Percentiles rank a stretch among this genome's conserved stretches.
Evolutionary conservation across 1,140 invertebrate genomes (phyloP).

Genomic region (Lepidurus packardi): DNA sequence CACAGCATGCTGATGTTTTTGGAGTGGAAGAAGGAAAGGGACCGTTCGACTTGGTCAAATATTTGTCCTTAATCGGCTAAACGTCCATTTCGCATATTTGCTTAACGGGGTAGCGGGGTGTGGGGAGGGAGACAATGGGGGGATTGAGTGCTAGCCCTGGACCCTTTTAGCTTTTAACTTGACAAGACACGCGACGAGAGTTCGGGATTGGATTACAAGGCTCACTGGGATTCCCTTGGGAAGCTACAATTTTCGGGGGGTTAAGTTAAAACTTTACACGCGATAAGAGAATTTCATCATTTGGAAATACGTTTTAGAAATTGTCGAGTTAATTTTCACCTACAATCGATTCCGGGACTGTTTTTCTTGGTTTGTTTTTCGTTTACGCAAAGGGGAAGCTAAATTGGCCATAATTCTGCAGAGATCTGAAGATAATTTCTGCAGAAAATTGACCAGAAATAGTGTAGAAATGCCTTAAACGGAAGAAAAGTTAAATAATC

Average conservation of each 20-base stretch:
- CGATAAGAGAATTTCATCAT: neutral
- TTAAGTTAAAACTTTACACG: neutral
- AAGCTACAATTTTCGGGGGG: neutral
- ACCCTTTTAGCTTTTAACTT: constrained; percentile 10
- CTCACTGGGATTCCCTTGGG: neutral
- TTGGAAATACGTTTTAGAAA: neutral
- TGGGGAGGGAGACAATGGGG: neutral
- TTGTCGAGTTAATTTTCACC: no score
- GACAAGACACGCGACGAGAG: constrained; percentile 13
- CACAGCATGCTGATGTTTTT: neutral
- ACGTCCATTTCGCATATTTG: constrained; percentile 15
- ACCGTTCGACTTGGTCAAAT: neutral
- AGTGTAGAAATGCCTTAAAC: no score
- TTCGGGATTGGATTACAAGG: constrained; percentile 2
- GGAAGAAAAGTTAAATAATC: no score
- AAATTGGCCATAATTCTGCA: no score
- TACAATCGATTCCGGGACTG: no score
- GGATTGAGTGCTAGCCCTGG: neutral
- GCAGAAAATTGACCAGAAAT: no score
- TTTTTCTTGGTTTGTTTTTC: no score
- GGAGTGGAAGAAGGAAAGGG: neutral
- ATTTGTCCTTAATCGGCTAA: neutral
- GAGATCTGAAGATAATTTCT: no score
- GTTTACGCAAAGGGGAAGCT: no score
- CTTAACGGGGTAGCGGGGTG: neutral